Evolutionary conservation across 2,113 vertebrate species (phyloP).

Genomic region (Emberiza fucata): DNA sequence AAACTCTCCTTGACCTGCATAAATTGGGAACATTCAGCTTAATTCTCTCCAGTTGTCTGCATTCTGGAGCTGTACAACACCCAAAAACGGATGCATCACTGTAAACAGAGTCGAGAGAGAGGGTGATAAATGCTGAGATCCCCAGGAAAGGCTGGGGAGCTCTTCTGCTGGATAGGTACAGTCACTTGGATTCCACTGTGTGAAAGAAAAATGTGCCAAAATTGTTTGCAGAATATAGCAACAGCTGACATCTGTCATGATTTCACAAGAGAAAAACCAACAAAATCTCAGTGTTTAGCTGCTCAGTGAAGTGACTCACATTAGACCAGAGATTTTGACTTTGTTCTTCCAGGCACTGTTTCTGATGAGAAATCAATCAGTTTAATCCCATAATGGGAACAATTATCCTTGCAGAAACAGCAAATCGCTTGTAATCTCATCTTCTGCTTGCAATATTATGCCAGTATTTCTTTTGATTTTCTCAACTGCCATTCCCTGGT

Average conservation of each 20-base stretch:
- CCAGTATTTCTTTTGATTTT: neutral
- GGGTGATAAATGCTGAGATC: neutral
- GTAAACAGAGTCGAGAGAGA: neutral
- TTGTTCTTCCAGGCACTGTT: slow-evolving; percentile 12
- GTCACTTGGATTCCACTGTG: neutral
- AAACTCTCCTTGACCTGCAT: slow-evolving; percentile 57
- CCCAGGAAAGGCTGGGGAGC: neutral
- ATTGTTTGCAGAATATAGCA: neutral
- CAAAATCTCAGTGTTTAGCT: neutral
- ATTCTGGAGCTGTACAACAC: neutral
- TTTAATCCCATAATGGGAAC: slow-evolving; percentile 59
- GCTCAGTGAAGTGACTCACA: slow-evolving; percentile 3
- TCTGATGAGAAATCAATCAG: slow-evolving; percentile 41
- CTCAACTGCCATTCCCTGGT: neutral
- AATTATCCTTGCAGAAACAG: slow-evolving; percentile 40
- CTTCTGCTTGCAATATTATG: neutral
- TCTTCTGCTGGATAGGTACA: neutral
- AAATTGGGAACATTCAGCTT: slow-evolving; percentile 22
- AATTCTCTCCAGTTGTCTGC: slow-evolving; percentile 40
- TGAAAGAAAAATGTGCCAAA: neutral
- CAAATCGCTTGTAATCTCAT: neutral
- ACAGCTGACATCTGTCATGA: slow-evolving; percentile 18
- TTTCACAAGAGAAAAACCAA: neutral
- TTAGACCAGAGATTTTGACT: neutral
- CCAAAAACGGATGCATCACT: slow-evolving; percentile 21